A percentile compares a stretch with the other conserved stretches of the same genome.
These are phyloP conservation scores for Trigoniulus corallinus DNA, from an alignment of 1,140 invertebrate genomes.

Conservation along the genomic window DNA sequence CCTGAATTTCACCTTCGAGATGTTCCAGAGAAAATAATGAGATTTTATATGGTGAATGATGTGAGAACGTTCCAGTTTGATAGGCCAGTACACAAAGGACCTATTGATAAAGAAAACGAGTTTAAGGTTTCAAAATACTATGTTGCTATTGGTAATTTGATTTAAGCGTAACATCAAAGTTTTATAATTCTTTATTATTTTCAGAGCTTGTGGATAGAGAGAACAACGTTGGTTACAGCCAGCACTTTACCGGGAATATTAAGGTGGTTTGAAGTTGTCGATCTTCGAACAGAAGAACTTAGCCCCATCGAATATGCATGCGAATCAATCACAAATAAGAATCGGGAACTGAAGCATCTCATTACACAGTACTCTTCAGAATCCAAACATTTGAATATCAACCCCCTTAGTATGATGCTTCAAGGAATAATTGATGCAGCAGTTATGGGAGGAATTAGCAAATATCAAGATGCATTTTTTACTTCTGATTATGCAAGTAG, in stretches of 20 bases:
- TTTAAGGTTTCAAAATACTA: conserved; percentile 40
- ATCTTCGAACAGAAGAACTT: conserved; percentile 58
- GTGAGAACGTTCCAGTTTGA: conserved; percentile 81
- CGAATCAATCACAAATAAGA: conserved; percentile 78
- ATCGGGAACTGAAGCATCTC: conserved; percentile 58
- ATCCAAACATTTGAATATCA: conserved; percentile 53
- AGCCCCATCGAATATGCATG: conserved; percentile 84
- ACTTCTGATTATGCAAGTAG: conserved; percentile 54
- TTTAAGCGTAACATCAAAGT: neutral
- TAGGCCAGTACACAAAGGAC: conserved; percentile 68
- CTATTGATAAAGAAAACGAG: conserved; percentile 81
- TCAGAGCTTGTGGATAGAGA: conserved; percentile 82
- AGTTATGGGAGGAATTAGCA: conserved; percentile 88
- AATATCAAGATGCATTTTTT: conserved; percentile 86
- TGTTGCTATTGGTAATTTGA: neutral
- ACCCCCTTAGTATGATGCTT: conserved; percentile 79
- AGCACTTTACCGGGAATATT: conserved; percentile 78
- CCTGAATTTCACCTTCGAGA: conserved; percentile 32
- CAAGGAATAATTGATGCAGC: conserved; percentile 83
- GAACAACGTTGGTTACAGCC: conserved; percentile 69
- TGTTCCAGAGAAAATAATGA: conserved; percentile 70
- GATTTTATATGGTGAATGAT: conserved; percentile 81
- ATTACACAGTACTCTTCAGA: conserved; percentile 60
- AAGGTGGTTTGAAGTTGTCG: conserved; percentile 81
- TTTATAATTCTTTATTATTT: conserved; percentile 6